A percentile compares a stretch with the other conserved stretches of the same genome.
phyloP scores from a whole-genome alignment of 2,113 vertebrate genomes.

The Columba janthina region DNA sequence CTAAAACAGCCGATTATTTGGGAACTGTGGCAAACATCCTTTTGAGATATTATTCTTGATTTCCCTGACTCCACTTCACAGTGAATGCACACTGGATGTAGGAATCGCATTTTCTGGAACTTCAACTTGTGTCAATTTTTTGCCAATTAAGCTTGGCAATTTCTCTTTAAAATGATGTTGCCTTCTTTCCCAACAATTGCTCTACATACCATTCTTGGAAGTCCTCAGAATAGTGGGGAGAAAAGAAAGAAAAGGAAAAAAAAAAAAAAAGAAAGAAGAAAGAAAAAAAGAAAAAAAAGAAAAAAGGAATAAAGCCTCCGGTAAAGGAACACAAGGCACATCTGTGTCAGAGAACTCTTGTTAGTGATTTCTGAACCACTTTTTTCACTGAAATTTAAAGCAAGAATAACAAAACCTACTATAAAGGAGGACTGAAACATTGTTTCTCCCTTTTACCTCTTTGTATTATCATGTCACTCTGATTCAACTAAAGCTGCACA shows the following conservation, averaged over 20 bases:
- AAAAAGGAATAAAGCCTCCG: not conserved
- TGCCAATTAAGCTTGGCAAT: conserved; percentile 8
- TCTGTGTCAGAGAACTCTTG: conserved; percentile 64
- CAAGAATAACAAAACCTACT: conserved; percentile 48
- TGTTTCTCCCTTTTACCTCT: conserved; percentile 52
- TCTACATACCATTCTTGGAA: conserved; percentile 23
- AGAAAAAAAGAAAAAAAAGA: not conserved
- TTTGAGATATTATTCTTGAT: not conserved
- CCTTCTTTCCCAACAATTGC: conserved; percentile 16
- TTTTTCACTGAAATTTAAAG: conserved; percentile 68
- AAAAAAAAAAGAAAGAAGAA: not conserved
- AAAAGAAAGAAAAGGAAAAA: not conserved
- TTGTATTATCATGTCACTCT: conserved; percentile 55
- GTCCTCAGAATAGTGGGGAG: conserved; percentile 30
- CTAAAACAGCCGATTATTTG: not conserved
- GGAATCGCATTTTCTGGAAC: not conserved
- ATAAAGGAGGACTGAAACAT: conserved; percentile 51
- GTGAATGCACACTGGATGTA: not conserved
- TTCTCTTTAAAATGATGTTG: conserved; percentile 30
- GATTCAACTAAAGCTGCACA: conserved; percentile 59
- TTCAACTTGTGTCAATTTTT: not conserved
- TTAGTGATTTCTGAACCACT: conserved; percentile 68
- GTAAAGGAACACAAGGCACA: conserved; percentile 39
- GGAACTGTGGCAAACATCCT: not conserved
- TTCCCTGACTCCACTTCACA: not conserved